Base-by-base conservation (phyloP, 1,140 invertebrate species). In the Drosophila kanapiae region DNA sequence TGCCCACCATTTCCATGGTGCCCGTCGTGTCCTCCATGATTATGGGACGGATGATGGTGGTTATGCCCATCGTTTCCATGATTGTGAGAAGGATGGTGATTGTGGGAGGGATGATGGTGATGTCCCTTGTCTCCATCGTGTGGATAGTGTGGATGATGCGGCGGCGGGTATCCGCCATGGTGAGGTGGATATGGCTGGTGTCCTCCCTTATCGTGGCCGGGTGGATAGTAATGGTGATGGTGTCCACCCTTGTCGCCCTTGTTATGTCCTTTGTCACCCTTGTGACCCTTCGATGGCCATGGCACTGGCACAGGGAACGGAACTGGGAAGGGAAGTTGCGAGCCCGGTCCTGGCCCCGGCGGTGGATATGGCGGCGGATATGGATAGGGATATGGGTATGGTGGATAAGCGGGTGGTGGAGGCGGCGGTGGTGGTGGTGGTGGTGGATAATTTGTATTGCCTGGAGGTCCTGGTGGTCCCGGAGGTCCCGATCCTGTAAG, bases 261-360 rank as follows among this genome's bases (percentile, higher is more conserved):
- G 37, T 60, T 18, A 23, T 78, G 43, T 29, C 74, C 74, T 4
- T 82, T 57, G 38, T 64, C 61, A 8, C 75, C 68, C 23, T 82
- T 60, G 48, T 74, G 45, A 9, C 79, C 76, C 14, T 78, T 72
- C 31, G 74, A 51, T 0, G 75, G 77, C 75, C 68, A 79, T 4
- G 76, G 75, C 9, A 78, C 65, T 16, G 75, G 75, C 11, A 78
- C 56, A 10, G 77, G 77, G 77, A 7, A 78, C 10, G 7, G 77
- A 43, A 45, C 40, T 43, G 65, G 53, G 53, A 61, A 79, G 3
- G 74, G 72, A 1, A 65, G 14, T 27, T 60, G 54, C 10, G 33
- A 8, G 18, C 53, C 53, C 2, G 45, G 42, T 11, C 60, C 60
- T 10, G 16, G 27, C 8, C 38, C 47, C 8, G 61, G 62, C 16